Evolutionary conservation across 2,113 vertebrate genomes (phyloP), one percentile per base, ranked within the genome.

Genomic region (Cisticola juncidis): DNA sequence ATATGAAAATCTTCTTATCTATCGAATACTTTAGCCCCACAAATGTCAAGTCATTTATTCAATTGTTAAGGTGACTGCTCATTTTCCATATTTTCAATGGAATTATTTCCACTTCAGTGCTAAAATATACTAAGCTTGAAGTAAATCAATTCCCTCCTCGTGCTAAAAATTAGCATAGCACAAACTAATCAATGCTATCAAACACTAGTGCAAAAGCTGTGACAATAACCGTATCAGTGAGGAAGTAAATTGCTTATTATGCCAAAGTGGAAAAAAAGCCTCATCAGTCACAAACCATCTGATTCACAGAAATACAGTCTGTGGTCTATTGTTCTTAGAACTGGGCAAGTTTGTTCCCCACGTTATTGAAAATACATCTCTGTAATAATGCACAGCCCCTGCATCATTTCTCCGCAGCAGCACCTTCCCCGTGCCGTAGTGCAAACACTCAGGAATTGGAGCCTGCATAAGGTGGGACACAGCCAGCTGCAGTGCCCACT

Each of bases 31-130:
- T 98, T 96, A 96, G 89, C 94, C 95, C 92, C 96, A 98, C 92
- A 98, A 98, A 98, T 98, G 98, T 98, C 98, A 98, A 98, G 98
- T 90, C 97, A 98, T 98, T 98, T 98, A 98, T 98, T 97, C 97
- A 98, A 96, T 97, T 97, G 97, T 97, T 98, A 97, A 97, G 91
- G 93, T 98, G 97, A 97, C 95, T 96, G 95, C 95, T 97, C 97
- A 96, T 97, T 97, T 97, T 97, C 97, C 94, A 98, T 98, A 98
- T 97, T 98, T 98, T 97, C 97, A 94, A 95, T 98, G 96, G 94
- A 98, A 97, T 97, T 97, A 96, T 97, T 98, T 98, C 97, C 97
- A 97, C 97, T 98, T 97, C 98, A 98, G 97, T 98, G 98, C 97
- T 98, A 98, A 98, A 97, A 97, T 96, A 97, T 95, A 97, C 97